Base-by-base conservation (phyloP, 2,888 invertebrate species). In the Caenorhabditis uteleia region DNA sequence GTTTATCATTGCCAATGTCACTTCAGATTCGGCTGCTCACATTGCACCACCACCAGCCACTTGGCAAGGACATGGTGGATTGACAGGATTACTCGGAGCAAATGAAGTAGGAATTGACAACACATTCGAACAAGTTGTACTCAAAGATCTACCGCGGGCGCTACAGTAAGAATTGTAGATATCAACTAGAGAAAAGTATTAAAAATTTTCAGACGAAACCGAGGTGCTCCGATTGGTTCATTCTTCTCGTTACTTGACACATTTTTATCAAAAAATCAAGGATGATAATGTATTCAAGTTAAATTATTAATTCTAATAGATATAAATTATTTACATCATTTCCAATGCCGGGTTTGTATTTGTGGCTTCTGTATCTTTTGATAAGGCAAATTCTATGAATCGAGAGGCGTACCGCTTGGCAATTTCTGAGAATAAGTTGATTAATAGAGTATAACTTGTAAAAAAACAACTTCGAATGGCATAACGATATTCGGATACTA, bases 61-160 rank as follows among this genome's bases (percentile, higher is more conserved):
- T 2, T 75, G 75, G 75, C 68, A 72, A 47, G 75, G 75, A 4
- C 61, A 68, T 21, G 75, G 74, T 16, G 75, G 75, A 10, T 51
- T 75, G 6, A 75, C 74, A 31, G 58, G 66, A 10, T 58, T 75
- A 1, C 47, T 74, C 0, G 75, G 74, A 23, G 68, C 68, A 7
- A 64, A 64, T 42, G 75, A 75, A 58, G 68, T 50, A 20, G 75
- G 75, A 25, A 70, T 75, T 47, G 75, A 75, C 51, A 72, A 74
- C 47, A 75, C 75, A 12, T 68, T 75, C 45, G 75, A 75, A 45
- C 67, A 66, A 26, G 72, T 65, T 36, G 68, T 75, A 4, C 27
- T 74, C 1, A 74, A 68, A 47, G 68, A 71, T 55, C 53, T 72
- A 3, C 72, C 72, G 14, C 58, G 59, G 34, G 58, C 46, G 18